Evolutionary conservation across 1,140 invertebrate species (phyloP).

Genomic region (Epicauta chinensis): DNA sequence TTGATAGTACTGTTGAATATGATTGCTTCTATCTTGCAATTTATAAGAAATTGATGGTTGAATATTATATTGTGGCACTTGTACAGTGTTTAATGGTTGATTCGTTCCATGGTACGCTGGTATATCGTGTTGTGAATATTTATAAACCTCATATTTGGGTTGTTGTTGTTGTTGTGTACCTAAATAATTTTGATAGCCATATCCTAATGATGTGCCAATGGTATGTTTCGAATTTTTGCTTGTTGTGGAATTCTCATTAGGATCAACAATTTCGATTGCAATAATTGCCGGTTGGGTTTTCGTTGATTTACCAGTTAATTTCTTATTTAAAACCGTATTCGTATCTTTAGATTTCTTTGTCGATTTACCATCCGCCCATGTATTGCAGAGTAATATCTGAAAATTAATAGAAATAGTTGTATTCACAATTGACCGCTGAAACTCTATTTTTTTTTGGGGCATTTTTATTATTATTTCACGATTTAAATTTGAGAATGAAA

Average conservation of each 20-base stretch:
- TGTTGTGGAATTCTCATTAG: slow-evolving; percentile 44
- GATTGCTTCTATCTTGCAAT: background rate
- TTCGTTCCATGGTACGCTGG: slow-evolving; percentile 35
- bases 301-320: slow-evolving; percentile 1
- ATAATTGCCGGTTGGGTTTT: slow-evolving; percentile 42
- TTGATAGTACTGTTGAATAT: slow-evolving; percentile 26
- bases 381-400: slow-evolving; percentile 1
- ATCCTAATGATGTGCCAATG: slow-evolving; percentile 51
- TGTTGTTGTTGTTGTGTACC: slow-evolving; percentile 43
- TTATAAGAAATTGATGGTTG: slow-evolving; percentile 10
- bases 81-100: background rate
- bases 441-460: too few relatives aligned
- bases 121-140: slow-evolving; percentile 53
- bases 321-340: slow-evolving; percentile 1
- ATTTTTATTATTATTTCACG: too few relatives aligned
- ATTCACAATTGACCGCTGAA: background rate
- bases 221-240: slow-evolving; percentile 50
- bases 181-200: slow-evolving; percentile 48
- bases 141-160: slow-evolving; percentile 52
- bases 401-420: background rate
- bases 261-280: slow-evolving; percentile 50
- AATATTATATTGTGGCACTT: slow-evolving; percentile 7
- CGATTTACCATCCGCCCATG: background rate
- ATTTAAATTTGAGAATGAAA: too few relatives aligned
- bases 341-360: slow-evolving; percentile 7